Evolutionary conservation across 2,113 vertebrate genomes (phyloP), one percentile per base, ranked within the genome.

Genomic region (Antennarius striatus): DNA sequence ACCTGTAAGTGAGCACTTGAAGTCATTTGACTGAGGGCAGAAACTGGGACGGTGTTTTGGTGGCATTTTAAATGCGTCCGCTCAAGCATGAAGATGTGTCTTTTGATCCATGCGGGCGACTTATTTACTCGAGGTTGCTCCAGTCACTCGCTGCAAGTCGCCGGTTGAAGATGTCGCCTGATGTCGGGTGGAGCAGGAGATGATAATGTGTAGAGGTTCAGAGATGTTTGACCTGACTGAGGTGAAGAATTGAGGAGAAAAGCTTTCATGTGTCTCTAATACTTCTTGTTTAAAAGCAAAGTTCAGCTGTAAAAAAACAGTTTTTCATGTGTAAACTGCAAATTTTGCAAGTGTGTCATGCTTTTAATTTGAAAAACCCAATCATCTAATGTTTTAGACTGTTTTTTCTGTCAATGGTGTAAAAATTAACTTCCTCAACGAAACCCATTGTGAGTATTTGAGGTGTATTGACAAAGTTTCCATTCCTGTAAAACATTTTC

Each of bases 31-130:
- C 86, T 81, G 82, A 81, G 86, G 86, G 86, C 82, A 79, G 82
- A 89, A 82, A 87, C 84, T 89, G 81, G 88, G 81, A 87, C 85
- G 79, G 79, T 86, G 85, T 86, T 89, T 87, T 83, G 86, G 87
- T 88, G 85, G 83, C 90, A 88, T 91, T 88, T 90, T 91, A 89
- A 89, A 91, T 83, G 86, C 48, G 86, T 80, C 59, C 80, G 77
- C 80, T 89, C 88, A 55, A 88, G 90, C 87, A 74, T 83, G 79
- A 83, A 86, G 83, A 89, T 85, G 81, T 82, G 79, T 82, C 79
- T 82, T 77, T 73, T 88, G 86, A 90, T 87, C 87, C 90, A 82
- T 88, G 81, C 81, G 73, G 59, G 75, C 12, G 56, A 75, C 81
- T 88, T 79, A 88, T 82, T 90, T 88, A 84, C 85, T 84, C 1